Conservation (phyloP, 2,113 vertebrate species). For the Myiopsitta monachus region DNA sequence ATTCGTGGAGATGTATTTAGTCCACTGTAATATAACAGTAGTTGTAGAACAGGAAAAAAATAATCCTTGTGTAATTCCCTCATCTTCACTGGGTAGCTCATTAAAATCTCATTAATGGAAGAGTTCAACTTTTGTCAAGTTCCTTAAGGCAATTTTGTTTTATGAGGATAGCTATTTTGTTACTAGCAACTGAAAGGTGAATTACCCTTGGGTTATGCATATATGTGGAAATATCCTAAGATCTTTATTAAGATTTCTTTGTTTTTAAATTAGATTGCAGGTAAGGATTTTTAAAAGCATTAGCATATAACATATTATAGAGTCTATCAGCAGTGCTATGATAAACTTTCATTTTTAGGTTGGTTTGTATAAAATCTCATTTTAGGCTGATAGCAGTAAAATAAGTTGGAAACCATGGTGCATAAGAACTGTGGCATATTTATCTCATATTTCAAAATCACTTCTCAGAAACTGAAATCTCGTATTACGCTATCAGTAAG, state of each 20-base stretch:
- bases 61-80: not conserved
- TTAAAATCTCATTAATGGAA: conserved; percentile 74
- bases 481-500: not conserved
- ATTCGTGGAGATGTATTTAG: not conserved
- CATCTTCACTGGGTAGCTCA: conserved; percentile 47
- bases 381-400: conserved; percentile 47
- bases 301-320: not conserved
- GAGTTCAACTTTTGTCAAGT: conserved; percentile 55
- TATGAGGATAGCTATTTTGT: conserved; percentile 49
- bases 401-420: conserved; percentile 8
- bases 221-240: not conserved
- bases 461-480: conserved; percentile 12
- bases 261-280: not conserved
- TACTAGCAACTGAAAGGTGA: conserved; percentile 46
- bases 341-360: conserved; percentile 25
- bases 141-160: conserved; percentile 59
- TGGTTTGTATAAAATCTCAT: conserved; percentile 55
- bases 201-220: conserved; percentile 1
- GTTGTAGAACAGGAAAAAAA: not conserved
- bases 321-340: not conserved
- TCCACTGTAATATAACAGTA: not conserved
- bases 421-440: not conserved
- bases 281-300: not conserved
- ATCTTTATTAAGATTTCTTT: not conserved
- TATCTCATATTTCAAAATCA: conserved; percentile 21